These are phyloP conservation scores for Napeogenes sylphis DNA, from an alignment of 2,888 invertebrate species.

Conservation along the genomic window DNA sequence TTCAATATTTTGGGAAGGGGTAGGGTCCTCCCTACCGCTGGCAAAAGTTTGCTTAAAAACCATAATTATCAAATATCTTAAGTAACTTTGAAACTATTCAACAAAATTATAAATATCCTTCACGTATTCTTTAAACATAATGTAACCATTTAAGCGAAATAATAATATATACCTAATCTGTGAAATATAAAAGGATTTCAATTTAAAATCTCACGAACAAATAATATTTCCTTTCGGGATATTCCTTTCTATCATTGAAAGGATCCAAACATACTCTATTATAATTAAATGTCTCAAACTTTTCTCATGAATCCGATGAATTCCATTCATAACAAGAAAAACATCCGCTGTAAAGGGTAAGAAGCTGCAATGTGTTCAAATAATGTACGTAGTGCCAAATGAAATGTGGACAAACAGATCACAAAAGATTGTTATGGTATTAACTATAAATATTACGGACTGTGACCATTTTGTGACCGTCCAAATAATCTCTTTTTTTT, in stretches of 20 bases:
- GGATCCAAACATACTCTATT: constrained; percentile 3
- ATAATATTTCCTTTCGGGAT: neutral
- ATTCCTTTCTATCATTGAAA: constrained; percentile 7
- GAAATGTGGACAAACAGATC: constrained; percentile 67
- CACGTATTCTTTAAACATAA: too few species aligned
- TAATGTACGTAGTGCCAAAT: constrained; percentile 51
- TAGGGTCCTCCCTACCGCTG: too few species aligned
- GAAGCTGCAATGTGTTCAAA: constrained; percentile 62
- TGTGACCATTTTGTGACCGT: constrained; percentile 45
- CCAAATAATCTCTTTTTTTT: constrained; percentile 41
- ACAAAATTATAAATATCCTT: too few species aligned
- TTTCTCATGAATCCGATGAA: constrained; percentile 37
- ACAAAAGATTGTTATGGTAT: constrained; percentile 51
- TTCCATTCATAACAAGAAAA: constrained; percentile 50
- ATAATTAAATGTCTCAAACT: constrained; percentile 31
- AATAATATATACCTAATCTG: too few species aligned
- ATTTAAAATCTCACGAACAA: neutral
- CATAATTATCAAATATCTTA: too few species aligned
- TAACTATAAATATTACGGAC: constrained; percentile 60
- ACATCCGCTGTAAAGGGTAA: constrained; percentile 62
- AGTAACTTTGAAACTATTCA: too few species aligned
- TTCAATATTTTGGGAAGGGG: too few species aligned
- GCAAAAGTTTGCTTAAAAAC: too few species aligned
- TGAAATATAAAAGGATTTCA: too few species aligned
- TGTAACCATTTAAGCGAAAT: too few species aligned